These are phyloP conservation scores for Patagioenas fasciata DNA, from an alignment of 2,113 vertebrate genomes.

Conservation along the genomic window DNA sequence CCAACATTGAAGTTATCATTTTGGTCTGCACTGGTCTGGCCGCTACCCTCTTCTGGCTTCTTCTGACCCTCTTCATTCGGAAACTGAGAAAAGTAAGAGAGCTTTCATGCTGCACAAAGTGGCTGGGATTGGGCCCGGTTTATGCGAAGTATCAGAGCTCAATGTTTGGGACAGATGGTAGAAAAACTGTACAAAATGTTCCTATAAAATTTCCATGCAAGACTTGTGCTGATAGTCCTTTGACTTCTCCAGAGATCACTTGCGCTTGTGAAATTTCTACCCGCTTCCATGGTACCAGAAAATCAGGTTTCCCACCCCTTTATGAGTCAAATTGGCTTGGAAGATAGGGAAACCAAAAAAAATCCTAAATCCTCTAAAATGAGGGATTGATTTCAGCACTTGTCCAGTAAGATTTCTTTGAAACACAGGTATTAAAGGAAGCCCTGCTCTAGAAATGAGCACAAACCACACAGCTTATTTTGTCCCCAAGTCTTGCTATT, in stretches of 20 bases:
- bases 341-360: background rate
- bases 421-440: background rate
- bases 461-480: background rate
- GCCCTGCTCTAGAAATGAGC: background rate
- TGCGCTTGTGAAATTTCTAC: background rate
- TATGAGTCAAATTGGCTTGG: background rate
- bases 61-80: slow-evolving; percentile 90
- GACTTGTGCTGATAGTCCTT: background rate
- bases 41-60: slow-evolving; percentile 93
- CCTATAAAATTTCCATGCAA: background rate
- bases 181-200: background rate
- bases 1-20: slow-evolving; percentile 91
- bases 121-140: background rate
- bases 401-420: background rate
- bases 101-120: background rate
- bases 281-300: background rate
- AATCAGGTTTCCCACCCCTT: background rate
- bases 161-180: background rate
- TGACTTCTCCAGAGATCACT: background rate
- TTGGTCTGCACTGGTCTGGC: slow-evolving; percentile 89
- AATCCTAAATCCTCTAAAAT: background rate
- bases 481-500: background rate
- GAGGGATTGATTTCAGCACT: background rate
- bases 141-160: accelerated
- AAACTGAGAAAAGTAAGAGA: slow-evolving; percentile 88